These are phyloP conservation scores for Hydrotaea cyrtoneurina DNA, from an alignment of 2,888 invertebrate species.

Conservation along the genomic window DNA sequence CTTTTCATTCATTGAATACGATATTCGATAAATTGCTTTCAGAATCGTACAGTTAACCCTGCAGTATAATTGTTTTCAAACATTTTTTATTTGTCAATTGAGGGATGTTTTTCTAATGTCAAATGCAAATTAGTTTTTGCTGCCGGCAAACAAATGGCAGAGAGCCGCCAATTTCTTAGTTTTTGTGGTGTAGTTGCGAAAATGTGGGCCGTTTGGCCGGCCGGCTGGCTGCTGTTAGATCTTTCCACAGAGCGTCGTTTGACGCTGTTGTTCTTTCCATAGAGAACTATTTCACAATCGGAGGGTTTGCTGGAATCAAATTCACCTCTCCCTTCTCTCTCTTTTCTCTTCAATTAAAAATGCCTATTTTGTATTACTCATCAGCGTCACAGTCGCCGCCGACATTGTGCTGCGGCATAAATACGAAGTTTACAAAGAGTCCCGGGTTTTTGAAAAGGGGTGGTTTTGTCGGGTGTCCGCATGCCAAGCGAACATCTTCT, in stretches of 20 bases:
- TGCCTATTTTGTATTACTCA: constrained; percentile 30
- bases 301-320: constrained; percentile 40
- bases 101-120: too few relatives aligned
- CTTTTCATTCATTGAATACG: too few relatives aligned
- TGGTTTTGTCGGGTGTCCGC: constrained; percentile 25
- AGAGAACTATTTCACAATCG: not conserved
- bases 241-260: not conserved
- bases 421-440: constrained; percentile 3
- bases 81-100: not conserved
- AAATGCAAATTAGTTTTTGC: too few relatives aligned
- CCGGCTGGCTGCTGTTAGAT: not conserved
- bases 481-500: not conserved
- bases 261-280: not conserved
- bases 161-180: not conserved
- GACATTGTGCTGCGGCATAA: not conserved
- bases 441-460: constrained; percentile 38
- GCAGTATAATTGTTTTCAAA: too few relatives aligned
- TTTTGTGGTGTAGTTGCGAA: not conserved
- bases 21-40: too few relatives aligned
- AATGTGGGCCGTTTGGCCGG: not conserved
- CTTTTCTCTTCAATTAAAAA: not conserved
- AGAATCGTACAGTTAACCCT: too few relatives aligned
- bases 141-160: too few relatives aligned
- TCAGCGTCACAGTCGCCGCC: constrained; percentile 14
- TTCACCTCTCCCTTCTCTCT: constrained; percentile 15